A percentile compares a stretch with the other conserved stretches of the same genome.
Conservation (phyloP, 2,113 vertebrate genomes). For the Axis porcinus region DNA sequence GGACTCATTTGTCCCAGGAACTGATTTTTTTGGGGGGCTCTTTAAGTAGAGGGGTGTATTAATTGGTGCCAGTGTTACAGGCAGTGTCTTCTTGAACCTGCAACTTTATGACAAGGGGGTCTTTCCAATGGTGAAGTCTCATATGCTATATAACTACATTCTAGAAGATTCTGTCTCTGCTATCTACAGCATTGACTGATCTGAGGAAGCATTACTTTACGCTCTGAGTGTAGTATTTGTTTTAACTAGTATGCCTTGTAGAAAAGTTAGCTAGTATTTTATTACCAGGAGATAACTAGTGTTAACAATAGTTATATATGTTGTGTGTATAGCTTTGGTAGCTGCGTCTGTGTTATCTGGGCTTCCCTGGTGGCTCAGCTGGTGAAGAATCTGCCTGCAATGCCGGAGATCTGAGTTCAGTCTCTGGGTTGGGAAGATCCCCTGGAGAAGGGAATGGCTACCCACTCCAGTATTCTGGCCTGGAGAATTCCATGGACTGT, state of each 20-base stretch:
- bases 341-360: not conserved
- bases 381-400: not conserved
- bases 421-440: not conserved
- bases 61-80: not conserved
- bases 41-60: not conserved
- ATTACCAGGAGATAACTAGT: not conserved
- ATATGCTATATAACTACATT: not conserved
- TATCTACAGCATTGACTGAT: not conserved
- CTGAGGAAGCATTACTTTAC: not conserved
- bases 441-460: not conserved
- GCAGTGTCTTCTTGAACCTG: not conserved
- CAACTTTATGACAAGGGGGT: not conserved
- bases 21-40: not conserved
- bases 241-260: not conserved
- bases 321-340: not conserved
- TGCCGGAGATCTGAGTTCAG: not conserved
- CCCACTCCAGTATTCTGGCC: not conserved
- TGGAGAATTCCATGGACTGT: not conserved
- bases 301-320: not conserved
- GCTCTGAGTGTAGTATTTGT: not conserved
- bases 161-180: not conserved
- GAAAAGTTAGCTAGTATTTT: not conserved
- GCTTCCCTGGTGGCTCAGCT: not conserved
- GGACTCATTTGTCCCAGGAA: not conserved
- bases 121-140: not conserved